Evolutionary conservation across 2,888 invertebrate species (phyloP).

Genomic region (Cantharis lateralis): DNA sequence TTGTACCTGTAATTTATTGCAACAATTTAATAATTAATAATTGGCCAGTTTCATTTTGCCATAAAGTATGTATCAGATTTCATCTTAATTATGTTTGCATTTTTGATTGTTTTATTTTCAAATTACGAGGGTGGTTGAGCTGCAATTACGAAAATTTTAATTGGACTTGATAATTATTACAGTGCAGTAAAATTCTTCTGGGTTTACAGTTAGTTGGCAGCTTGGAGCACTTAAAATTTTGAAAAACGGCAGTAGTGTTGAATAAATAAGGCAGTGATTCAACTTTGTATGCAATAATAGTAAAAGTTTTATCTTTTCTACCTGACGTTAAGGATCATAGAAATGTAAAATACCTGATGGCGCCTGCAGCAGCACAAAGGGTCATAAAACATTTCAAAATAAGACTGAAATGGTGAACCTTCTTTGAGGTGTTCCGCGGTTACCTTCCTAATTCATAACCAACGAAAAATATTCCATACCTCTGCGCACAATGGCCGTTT

Average conservation of each 20-base stretch:
- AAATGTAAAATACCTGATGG: conserved; percentile 36
- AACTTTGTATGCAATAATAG: conserved; percentile 27
- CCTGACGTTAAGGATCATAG: conserved; percentile 14
- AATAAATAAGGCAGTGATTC: conserved; percentile 15
- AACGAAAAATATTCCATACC: conserved; percentile 12
- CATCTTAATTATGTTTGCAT: background rate
- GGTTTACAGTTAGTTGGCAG: conserved; percentile 2
- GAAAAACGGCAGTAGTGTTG: conserved; percentile 14
- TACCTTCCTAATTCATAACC: conserved; percentile 19
- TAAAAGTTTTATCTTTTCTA: conserved; percentile 28
- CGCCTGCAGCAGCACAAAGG: conserved; percentile 33
- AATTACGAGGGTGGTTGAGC: background rate
- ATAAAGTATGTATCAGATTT: background rate
- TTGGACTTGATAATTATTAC: background rate
- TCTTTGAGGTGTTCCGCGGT: conserved; percentile 17
- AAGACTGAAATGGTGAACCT: conserved; percentile 14
- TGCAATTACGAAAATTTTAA: background rate
- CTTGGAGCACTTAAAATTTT: conserved; percentile 1
- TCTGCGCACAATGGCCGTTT: conserved; percentile 19
- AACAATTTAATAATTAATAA: background rate
- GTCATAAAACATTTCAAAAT: conserved; percentile 33
- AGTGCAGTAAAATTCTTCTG: background rate
- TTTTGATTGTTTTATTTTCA: background rate
- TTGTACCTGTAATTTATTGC: background rate
- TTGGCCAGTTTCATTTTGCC: background rate